These are phyloP conservation scores for Thecophora atra DNA, from an alignment of 2,888 invertebrate genomes.

Conservation along the genomic window DNA sequence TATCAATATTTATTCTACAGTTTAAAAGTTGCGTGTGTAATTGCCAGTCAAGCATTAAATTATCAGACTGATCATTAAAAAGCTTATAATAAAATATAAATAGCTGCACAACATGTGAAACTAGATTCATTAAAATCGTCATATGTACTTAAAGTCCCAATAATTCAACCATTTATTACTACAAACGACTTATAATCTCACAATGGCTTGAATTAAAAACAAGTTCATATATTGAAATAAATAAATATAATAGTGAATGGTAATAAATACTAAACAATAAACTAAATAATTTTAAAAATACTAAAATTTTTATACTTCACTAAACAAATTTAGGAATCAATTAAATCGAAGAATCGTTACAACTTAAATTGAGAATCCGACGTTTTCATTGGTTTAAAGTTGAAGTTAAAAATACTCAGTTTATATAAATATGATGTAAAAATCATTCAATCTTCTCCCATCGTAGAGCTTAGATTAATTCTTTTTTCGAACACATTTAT, in stretches of 20 bases:
- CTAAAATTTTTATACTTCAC: not conserved
- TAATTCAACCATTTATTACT: not conserved
- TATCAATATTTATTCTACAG: no score
- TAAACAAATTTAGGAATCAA: not conserved
- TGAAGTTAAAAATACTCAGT: not conserved
- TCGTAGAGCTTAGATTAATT: no score
- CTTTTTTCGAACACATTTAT: no score
- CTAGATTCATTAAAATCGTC: not conserved
- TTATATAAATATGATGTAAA: not conserved
- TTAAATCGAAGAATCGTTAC: no score
- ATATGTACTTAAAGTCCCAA: not conserved
- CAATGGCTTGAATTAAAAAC: not conserved
- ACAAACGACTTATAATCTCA: not conserved
- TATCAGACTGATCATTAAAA: no score
- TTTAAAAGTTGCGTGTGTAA: no score
- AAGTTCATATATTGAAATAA: not conserved
- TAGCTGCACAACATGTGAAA: not conserved
- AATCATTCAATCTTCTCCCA: not conserved
- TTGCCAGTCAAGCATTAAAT: no score
- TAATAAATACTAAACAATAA: not conserved
- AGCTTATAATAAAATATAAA: not conserved
- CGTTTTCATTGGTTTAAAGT: not conserved
- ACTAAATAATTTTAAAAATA: not conserved
- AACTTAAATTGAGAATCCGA: no score
- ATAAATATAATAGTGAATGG: not conserved